Conservation (phyloP, 2,113 vertebrate species). For the Rhadina sibilatrix region DNA sequence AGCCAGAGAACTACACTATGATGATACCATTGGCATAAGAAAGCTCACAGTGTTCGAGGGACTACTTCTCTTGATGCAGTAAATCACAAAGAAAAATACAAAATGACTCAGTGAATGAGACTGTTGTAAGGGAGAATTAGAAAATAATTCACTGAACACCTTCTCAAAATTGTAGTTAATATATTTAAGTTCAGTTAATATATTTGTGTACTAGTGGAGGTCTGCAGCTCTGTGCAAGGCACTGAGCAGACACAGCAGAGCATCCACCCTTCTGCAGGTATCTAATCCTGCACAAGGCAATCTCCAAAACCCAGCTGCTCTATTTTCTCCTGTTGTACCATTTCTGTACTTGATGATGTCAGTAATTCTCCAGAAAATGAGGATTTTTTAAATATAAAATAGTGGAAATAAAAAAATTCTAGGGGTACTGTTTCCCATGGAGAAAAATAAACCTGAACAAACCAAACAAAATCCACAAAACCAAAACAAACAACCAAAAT, state of each 20-base stretch:
- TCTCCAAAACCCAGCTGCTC: background rate
- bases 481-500: background rate
- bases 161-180: background rate
- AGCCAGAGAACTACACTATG: background rate
- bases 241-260: background rate
- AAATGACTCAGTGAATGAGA: background rate
- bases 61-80: no score
- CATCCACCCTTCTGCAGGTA: background rate
- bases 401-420: background rate
- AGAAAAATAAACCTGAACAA: background rate
- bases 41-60: background rate
- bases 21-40: fast-evolving
- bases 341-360: background rate
- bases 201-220: background rate
- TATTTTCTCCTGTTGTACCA: background rate
- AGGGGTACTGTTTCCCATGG: background rate
- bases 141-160: background rate
- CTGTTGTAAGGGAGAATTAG: background rate
- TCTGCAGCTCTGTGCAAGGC: background rate
- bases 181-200: background rate
- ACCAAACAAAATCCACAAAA: background rate
- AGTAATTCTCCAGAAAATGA: background rate
- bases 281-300: background rate
- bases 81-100: background rate
- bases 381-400: background rate